phyloP scores from a whole-genome alignment of 2,888 invertebrate genomes.

The Leptopterna dolabrata region DNA sequence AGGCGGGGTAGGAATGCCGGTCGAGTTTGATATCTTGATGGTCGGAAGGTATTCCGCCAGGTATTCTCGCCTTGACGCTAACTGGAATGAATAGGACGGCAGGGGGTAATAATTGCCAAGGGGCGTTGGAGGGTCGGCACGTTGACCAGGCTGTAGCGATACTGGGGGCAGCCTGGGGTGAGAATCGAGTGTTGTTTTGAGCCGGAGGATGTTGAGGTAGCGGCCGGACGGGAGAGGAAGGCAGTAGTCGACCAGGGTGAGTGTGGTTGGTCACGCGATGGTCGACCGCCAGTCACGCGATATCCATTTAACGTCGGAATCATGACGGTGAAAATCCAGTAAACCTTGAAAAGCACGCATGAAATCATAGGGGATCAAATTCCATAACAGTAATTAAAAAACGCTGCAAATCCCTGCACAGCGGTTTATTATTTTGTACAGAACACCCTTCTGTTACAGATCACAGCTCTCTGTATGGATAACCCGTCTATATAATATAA shows the following conservation, averaged over 20 bases:
- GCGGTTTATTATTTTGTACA: too few species aligned
- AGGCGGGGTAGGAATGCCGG: background rate
- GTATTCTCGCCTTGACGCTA: background rate
- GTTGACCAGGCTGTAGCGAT: background rate
- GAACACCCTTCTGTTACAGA: too few species aligned
- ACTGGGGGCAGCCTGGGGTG: background rate
- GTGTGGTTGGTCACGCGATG: background rate
- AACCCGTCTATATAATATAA: too few species aligned
- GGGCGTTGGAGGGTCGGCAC: background rate
- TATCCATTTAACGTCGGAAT: background rate
- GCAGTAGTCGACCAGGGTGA: background rate
- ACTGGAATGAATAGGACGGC: background rate
- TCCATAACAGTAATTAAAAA: too few species aligned
- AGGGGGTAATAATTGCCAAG: background rate
- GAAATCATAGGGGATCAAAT: background rate
- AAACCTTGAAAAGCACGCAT: background rate
- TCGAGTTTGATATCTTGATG: background rate
- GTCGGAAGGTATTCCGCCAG: background rate
- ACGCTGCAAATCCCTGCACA: too few species aligned
- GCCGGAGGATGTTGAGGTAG: background rate
- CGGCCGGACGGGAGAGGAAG: background rate
- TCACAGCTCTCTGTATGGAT: too few species aligned
- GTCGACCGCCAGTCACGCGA: background rate
- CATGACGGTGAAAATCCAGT: background rate
- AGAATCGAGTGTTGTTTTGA: background rate